Evolutionary conservation across 2,113 vertebrate species (phyloP).

Genomic region (Dunckerocampus dactyliophorus): DNA sequence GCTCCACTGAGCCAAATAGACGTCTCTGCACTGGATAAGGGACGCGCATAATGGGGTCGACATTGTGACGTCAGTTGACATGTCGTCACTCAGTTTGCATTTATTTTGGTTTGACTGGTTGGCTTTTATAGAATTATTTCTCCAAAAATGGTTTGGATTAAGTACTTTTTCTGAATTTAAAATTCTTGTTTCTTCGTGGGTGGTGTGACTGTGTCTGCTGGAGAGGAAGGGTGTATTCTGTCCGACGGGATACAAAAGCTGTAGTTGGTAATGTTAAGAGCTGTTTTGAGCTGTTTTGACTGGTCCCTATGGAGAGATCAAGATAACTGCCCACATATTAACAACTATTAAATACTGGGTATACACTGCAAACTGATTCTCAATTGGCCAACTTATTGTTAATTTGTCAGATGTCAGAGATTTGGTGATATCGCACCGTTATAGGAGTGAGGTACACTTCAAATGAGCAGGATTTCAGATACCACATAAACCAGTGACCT

Average conservation of each 20-base stretch:
- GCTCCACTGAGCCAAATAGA: not conserved
- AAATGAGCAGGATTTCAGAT: too few relatives aligned
- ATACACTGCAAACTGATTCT: too few relatives aligned
- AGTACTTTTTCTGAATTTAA: constrained; percentile 1
- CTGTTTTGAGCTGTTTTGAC: constrained; percentile 18
- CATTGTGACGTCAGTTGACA: not conserved
- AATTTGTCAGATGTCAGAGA: too few relatives aligned
- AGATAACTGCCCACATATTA: constrained; percentile 45
- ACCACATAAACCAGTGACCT: too few relatives aligned
- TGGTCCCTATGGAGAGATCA: constrained; percentile 32
- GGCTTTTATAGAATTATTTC: not conserved
- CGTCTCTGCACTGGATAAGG: not conserved
- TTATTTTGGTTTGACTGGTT: not conserved
- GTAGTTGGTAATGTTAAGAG: constrained; percentile 16
- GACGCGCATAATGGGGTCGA: not conserved
- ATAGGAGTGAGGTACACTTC: too few relatives aligned
- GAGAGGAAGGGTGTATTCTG: constrained; percentile 52
- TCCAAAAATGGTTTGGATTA: not conserved
- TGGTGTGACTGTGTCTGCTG: constrained; percentile 32
- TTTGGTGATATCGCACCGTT: too few relatives aligned
- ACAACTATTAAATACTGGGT: not conserved
- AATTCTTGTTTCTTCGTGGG: constrained; percentile 27
- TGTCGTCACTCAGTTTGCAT: not conserved
- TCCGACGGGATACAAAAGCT: constrained; percentile 39
- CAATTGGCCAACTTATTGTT: too few relatives aligned